phyloP scores from a whole-genome alignment of 2,113 vertebrate genomes.

The Nycticryphes semicollaris region DNA sequence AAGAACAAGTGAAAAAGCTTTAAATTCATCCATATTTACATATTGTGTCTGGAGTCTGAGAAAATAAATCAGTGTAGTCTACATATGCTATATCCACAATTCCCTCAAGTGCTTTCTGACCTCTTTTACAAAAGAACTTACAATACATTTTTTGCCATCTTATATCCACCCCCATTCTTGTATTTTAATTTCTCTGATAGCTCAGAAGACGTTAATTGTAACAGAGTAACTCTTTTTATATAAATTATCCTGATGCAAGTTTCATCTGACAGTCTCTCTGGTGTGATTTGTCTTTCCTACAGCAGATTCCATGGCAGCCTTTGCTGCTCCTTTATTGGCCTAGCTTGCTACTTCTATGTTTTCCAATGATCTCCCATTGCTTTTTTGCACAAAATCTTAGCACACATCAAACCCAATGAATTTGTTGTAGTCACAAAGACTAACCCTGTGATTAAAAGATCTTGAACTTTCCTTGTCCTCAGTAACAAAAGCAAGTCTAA shows the following conservation, averaged over 20 bases:
- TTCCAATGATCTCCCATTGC: neutral
- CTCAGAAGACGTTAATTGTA: neutral
- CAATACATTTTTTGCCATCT: neutral
- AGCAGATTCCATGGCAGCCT: neutral
- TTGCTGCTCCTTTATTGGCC: neutral
- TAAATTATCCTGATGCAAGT: neutral
- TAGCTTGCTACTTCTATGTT: neutral
- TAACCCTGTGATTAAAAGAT: neutral
- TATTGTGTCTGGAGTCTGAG: neutral
- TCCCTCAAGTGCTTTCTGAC: neutral
- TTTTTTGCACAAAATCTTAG: neutral
- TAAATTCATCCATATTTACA: conserved; percentile 27
- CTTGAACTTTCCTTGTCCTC: neutral
- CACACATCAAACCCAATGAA: neutral
- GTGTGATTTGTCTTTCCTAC: neutral
- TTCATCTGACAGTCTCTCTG: neutral
- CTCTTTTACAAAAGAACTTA: neutral
- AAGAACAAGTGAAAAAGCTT: conserved; percentile 1
- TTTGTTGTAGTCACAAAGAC: neutral
- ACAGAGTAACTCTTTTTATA: neutral
- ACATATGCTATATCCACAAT: neutral
- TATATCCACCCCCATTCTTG: neutral
- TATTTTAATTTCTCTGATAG: neutral
- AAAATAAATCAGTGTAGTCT: neutral
- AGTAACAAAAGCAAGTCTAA: neutral